Base-by-base conservation (phyloP, 2,113 vertebrate species). In the Lagopus leucura region DNA sequence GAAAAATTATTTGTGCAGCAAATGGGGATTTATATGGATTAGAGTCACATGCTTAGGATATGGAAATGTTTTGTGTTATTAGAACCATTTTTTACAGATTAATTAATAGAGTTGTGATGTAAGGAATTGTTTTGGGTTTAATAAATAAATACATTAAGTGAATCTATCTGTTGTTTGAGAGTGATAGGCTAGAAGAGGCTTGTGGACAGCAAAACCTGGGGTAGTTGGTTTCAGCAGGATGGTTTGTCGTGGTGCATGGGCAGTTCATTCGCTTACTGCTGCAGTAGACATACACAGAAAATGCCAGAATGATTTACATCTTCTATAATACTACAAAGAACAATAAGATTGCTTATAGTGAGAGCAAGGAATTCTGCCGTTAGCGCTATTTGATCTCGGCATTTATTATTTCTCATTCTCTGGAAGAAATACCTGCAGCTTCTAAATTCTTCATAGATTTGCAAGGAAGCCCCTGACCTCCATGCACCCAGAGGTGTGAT, bases 11-110 rank as follows among this genome's bases (percentile, higher is more conserved):
- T 67, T 96, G 34, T 94, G 82, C 86, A 70, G 60, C 67, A 91
- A 95, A 92, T 10, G n/a, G n/a, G 82, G 75, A 97, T 95, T 95
- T 95, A 93, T 12, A 57, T 30, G 76, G 88, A 94, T 97, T 97
- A 95, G 19, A 17, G 25, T 94, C 84, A 83, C 55, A 61, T 38
- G 61, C 80, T 86, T 63, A 92, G 65, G 45, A 95, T 86, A 52
- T 93, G 69, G 90, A 93, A 95, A 91, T 88, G 20, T 52, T 94
- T 92, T 78, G 73, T 78, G 85, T 85, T 80, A 86, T 82, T 88
- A 82, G 48, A 93, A 80, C 42, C 8, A 34, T 64, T 77, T 94
- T 94, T 83, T 77, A 88, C 73, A 30, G 57, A 83, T 82, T 92
- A 95, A 92, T 92, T 94, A 78, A 67, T 28, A n/a, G 40, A 89